Evolutionary conservation across 2,113 vertebrate species (phyloP).

Genomic region (Sebastes schlegelii): DNA sequence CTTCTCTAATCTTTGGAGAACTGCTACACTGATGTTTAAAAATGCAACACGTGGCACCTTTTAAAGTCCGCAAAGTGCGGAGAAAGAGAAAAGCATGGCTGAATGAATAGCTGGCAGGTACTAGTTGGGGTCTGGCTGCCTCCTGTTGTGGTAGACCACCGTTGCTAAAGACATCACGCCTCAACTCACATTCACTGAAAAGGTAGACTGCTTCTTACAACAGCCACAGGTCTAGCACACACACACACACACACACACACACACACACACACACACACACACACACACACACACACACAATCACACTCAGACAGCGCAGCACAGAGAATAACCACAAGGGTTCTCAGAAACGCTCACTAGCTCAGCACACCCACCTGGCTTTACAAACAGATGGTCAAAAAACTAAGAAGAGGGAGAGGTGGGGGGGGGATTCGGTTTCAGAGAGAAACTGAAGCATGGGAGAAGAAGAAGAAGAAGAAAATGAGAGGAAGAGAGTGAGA

Average conservation of each 20-base stretch:
- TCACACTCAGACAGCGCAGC: background rate
- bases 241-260: background rate
- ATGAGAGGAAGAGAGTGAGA: background rate
- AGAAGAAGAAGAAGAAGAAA: slow-evolving; percentile 10
- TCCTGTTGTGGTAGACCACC: slow-evolving; percentile 59
- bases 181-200: slow-evolving; percentile 70
- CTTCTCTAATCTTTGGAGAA: background rate
- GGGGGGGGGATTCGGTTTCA: background rate
- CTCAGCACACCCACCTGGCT: slow-evolving; percentile 66
- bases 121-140: slow-evolving; percentile 14
- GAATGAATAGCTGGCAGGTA: background rate
- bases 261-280: background rate
- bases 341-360: slow-evolving; percentile 78
- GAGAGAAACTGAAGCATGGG: slow-evolving; percentile 35
- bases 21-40: background rate
- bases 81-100: background rate
- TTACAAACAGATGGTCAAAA: slow-evolving; percentile 64
- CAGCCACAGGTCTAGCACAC: slow-evolving; percentile 25
- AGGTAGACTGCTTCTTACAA: slow-evolving; percentile 73
- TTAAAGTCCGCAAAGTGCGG: background rate
- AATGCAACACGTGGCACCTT: background rate
- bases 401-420: background rate
- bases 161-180: slow-evolving; percentile 34
- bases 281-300: background rate
- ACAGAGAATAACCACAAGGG: background rate